Conservation (phyloP, 2,113 vertebrate genomes). For the Tricholaema leucomelas region DNA sequence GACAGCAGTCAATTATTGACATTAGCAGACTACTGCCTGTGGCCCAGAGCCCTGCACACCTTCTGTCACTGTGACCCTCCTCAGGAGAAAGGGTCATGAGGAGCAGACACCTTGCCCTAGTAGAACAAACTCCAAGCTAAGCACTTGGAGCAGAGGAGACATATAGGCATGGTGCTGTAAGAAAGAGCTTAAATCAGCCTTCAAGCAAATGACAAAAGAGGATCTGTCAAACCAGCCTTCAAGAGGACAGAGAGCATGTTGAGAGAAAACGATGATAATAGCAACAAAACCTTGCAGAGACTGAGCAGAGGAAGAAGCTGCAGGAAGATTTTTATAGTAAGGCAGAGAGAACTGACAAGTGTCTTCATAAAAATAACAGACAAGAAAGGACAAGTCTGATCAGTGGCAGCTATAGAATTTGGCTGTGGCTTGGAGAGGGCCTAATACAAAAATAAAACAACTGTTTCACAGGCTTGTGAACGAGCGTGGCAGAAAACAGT, state of each 20-base stretch:
- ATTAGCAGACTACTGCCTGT: background rate
- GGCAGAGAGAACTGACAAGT: conserved; percentile 1
- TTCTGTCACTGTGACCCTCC: background rate
- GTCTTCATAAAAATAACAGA: background rate
- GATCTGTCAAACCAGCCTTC: conserved; percentile 46
- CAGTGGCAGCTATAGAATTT: background rate
- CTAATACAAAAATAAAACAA: background rate
- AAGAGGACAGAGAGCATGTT: conserved; percentile 28
- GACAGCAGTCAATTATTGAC: background rate
- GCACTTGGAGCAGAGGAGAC: background rate
- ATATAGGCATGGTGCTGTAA: background rate
- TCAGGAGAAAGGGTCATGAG: fast-evolving
- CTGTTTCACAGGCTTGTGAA: background rate
- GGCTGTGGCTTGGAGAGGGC: background rate
- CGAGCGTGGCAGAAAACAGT: background rate
- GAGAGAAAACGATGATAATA: conserved; percentile 23
- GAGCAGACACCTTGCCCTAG: background rate
- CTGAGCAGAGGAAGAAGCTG: conserved; percentile 30
- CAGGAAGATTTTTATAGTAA: conserved; percentile 10
- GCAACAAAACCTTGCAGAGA: conserved; percentile 19
- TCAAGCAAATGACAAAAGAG: conserved; percentile 14
- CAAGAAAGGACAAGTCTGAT: background rate
- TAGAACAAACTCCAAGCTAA: background rate
- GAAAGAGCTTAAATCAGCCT: conserved; percentile 25
- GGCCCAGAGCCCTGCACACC: background rate